Base-by-base conservation (phyloP, 2,888 invertebrate genomes). In the Teinopalpus imperialis region DNA sequence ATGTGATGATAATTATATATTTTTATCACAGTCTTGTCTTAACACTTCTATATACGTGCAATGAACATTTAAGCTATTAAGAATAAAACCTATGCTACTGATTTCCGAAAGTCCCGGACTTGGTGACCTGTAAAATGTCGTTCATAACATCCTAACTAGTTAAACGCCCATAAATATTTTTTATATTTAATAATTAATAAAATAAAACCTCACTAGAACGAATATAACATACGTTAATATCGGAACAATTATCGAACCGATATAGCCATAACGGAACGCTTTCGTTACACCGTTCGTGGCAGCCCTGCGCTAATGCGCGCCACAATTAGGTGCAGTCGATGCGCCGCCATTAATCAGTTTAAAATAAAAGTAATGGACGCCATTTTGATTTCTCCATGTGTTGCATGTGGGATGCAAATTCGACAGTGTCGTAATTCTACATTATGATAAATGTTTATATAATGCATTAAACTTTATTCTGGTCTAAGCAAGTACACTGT, bases 191-290 rank as follows among this genome's bases (percentile, higher is more conserved):
- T 27, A 37, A 37, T 21, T 21, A 39, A 29, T 14, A 20, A 20
- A 13, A 18, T 16, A 29, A 21, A 4, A 30, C 13, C 20, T 2
- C 2, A 24, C 34, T 12, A 27, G 34, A 20, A 27, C 27, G 13
- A 43, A 43, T 35, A 5, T 29, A 8, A 43, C 21, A 35, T 29
- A 34, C 29, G 29, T 35, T 42, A 26, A 42, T 26, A 12, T 34
- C 20, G 4, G 6, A 8, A 35, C 32, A n/a, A 43, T 29, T 35
- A 43, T 13, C 12, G 9, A 24, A 26, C 13, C 9, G 44, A 24
- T 23, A 30, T 16, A 20, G 18, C 20, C 26, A 18, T 44, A 2
- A 12, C 24, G 30, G 13, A 37, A 16, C 3, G 10, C n/a, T 29
- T 44, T 31, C 30, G 18, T 37, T 12, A 36, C 36, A 31, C 18